These are phyloP conservation scores for Columbina picui DNA, from an alignment of 2,113 vertebrate genomes.

Conservation along the genomic window DNA sequence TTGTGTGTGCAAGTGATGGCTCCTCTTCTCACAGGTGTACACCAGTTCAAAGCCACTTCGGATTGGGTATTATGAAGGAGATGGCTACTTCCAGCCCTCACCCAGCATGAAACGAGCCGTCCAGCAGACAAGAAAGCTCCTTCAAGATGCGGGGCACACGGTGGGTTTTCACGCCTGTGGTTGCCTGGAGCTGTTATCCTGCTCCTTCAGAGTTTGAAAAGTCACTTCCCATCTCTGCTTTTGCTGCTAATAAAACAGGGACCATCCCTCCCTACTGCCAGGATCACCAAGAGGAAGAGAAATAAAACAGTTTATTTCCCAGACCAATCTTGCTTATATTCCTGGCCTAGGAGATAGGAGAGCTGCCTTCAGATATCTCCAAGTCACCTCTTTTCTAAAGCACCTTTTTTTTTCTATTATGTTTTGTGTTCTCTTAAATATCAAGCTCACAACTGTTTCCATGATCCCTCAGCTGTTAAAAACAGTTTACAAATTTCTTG, in stretches of 20 bases:
- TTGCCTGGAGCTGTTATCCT: background rate
- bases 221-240: background rate
- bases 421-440: background rate
- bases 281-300: background rate
- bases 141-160: slow-evolving; percentile 88
- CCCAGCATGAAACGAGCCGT: slow-evolving; percentile 84
- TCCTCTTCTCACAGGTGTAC: slow-evolving; percentile 76
- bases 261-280: background rate
- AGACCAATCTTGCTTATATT: background rate
- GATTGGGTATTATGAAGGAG: slow-evolving; percentile 83
- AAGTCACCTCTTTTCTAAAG: background rate
- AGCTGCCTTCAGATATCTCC: background rate
- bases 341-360: background rate
- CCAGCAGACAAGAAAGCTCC: slow-evolving; percentile 80
- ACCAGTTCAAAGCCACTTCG: slow-evolving; percentile 77
- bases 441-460: background rate
- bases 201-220: background rate
- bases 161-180: slow-evolving; percentile 59
- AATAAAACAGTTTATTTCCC: background rate
- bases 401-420: background rate
- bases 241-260: rapidly evolving
- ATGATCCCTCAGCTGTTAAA: background rate
- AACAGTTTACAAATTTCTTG: background rate
- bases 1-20: background rate
- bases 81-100: slow-evolving; percentile 75